Base-by-base conservation (phyloP, 2,888 invertebrate genomes). In the Thumatha senex region DNA sequence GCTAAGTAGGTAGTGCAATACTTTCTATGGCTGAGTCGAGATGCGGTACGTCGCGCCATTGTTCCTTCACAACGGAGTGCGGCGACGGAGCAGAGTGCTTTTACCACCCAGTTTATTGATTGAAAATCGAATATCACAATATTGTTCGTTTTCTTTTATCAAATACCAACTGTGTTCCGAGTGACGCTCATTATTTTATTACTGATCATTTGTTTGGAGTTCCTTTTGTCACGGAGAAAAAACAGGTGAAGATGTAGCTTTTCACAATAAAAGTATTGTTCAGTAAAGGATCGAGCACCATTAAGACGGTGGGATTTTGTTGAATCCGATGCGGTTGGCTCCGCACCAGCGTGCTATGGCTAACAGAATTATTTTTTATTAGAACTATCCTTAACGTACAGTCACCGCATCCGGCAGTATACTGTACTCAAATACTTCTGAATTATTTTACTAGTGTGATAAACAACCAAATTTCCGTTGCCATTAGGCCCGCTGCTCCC, bases 41-140 rank as follows among this genome's bases (percentile, higher is more conserved):
- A 40, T 11, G 46, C 54, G 43, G 46, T 39, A 40, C 46, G 43
- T 42, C 42, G 14, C 14, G 31, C 54, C 39, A 56, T 63, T 62
- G 63, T 63, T 66, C 58, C 62, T 41, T 51, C 45, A 48, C 42
- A 48, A 48, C 58, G 46, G 45, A 14, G 40, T 36, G 46, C 42
- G 18, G 35, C 15, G 30, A 5, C 18, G 18, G 18, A 24, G 18
- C 18, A 24, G 18, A 24, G 18, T 10, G 39, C 40, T 43, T 33
- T 14, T 15, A 40, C 48, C 35, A 39, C 36, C 31, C 35, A 2
- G 18, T 40, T 51, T 52, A 48, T 51, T 54, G 50, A 51, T 54
- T 24, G 45, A 45, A 61, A 62, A 24, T 54, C 44, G 53, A 63
- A 50, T 63, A 63, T 56, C 56, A 48, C 50, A 66, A 38, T 24